A percentile compares a stretch with the other conserved stretches of the same genome.
Conservation (phyloP, 2,888 invertebrate species). For the Macrophya annulata region DNA sequence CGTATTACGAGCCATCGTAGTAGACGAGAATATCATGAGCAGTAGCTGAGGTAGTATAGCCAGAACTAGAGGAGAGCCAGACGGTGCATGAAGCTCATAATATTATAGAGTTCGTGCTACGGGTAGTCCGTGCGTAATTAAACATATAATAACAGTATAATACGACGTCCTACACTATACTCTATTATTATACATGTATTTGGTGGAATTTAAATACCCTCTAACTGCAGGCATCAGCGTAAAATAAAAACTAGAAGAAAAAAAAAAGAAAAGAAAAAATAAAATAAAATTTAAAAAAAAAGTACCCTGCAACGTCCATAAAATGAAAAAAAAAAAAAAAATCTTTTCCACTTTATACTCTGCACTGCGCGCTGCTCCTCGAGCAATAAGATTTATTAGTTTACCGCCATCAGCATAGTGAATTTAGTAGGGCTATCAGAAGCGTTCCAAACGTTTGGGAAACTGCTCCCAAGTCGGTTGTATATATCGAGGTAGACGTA, state of each 20-base stretch:
- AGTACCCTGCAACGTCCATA: background rate
- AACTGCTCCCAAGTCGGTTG: slow-evolving; percentile 48
- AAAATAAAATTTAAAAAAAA: background rate
- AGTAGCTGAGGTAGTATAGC: background rate
- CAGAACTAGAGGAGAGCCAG: slow-evolving; percentile 27
- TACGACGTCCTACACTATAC: background rate
- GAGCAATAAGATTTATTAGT: slow-evolving; percentile 47
- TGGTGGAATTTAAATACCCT: slow-evolving; percentile 22
- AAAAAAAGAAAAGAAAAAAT: background rate
- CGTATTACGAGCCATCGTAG: slow-evolving; percentile 34
- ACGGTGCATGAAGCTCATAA: slow-evolving; percentile 42
- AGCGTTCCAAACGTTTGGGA: slow-evolving; percentile 45
- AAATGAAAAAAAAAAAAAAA: background rate
- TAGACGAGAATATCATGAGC: slow-evolving; percentile 44
- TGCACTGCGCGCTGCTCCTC: background rate
- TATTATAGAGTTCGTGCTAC: slow-evolving; percentile 46
- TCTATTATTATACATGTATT: slow-evolving; percentile 8
- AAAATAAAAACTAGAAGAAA: background rate
- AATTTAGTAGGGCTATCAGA: slow-evolving; percentile 53
- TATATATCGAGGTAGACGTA: slow-evolving; percentile 6
- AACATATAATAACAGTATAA: slow-evolving; percentile 45
- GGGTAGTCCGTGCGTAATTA: slow-evolving; percentile 41
- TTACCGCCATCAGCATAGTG: slow-evolving; percentile 47
- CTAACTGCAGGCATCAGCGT: background rate
- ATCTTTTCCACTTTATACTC: background rate